Evolutionary conservation across 2,888 invertebrate species (phyloP).

Genomic region (Linnaemya vulpina): DNA sequence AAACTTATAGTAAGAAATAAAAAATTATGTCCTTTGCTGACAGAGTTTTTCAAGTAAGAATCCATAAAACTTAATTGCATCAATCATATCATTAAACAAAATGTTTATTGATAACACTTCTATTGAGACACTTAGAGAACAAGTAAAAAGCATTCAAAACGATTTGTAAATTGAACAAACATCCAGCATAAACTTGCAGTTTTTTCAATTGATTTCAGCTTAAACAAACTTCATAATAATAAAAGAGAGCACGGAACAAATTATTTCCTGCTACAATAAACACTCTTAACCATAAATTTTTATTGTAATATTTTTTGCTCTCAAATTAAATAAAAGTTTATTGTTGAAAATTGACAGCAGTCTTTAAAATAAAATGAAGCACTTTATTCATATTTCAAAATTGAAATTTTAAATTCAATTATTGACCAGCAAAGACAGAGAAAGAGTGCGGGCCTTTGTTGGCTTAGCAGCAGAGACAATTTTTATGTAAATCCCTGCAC

Average conservation of each 20-base stretch:
- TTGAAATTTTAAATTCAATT: constrained; percentile 33
- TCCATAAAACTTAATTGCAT: too few relatives aligned
- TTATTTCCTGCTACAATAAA: neutral
- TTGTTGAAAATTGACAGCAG: neutral
- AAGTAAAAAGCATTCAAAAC: too few relatives aligned
- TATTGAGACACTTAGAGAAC: too few relatives aligned
- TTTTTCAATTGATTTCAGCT: too few relatives aligned
- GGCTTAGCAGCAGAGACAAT: neutral
- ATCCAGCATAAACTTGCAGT: too few relatives aligned
- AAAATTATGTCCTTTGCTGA: too few relatives aligned
- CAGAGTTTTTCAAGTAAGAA: too few relatives aligned
- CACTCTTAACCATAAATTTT: neutral
- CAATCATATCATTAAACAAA: too few relatives aligned
- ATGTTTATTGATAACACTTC: too few relatives aligned
- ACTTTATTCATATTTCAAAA: constrained; percentile 18
- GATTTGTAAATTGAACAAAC: too few relatives aligned
- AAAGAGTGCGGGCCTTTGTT: neutral
- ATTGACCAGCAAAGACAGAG: neutral
- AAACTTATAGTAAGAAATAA: too few relatives aligned
- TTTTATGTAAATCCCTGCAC: constrained; percentile 58
- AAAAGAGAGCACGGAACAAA: too few relatives aligned
- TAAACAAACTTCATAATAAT: neutral
- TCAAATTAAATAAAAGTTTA: neutral
- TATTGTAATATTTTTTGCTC: neutral
- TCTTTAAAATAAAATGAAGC: neutral